Evolutionary conservation across 2,797 vertebrate genomes (phyloP).

Genomic region (Mycteria americana): DNA sequence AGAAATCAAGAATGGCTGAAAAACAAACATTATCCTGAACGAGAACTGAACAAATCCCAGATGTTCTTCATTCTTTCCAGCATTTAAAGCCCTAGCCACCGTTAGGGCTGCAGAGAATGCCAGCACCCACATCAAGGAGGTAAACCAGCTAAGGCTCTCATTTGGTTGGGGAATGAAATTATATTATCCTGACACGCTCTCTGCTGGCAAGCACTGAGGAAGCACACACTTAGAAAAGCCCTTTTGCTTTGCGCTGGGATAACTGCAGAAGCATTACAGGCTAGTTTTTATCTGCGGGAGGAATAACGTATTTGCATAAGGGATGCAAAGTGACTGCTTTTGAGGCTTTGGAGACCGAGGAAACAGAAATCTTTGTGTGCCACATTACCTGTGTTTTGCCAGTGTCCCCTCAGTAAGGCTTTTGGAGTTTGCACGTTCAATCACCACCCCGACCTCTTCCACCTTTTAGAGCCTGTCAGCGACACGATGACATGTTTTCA

Average conservation of each 20-base stretch:
- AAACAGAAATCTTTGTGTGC: not conserved
- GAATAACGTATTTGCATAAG: not conserved
- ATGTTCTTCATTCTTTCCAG: not conserved
- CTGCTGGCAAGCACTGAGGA: slow-evolving; percentile 18
- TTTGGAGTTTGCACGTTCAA: not conserved
- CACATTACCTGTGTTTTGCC: not conserved
- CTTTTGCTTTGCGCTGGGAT: not conserved
- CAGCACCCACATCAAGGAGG: not conserved
- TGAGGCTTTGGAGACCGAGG: not conserved
- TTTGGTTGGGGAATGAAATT: not conserved
- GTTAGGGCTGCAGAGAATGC: not conserved
- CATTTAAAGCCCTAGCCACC: not conserved
- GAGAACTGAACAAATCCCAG: not conserved
- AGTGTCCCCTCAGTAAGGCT: not conserved
- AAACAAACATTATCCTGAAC: not conserved
- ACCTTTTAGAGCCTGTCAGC: not conserved
- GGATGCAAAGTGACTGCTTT: not conserved
- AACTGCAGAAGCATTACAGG: not conserved
- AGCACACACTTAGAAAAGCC: not conserved
- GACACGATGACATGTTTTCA: fast-evolving
- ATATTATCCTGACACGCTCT: slow-evolving; percentile 3
- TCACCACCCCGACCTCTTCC: not conserved
- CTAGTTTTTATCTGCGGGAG: not conserved
- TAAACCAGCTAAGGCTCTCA: not conserved
- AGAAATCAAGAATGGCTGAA: not conserved